A percentile compares a stretch with the other conserved stretches of the same genome.
Evolutionary conservation across 1,140 invertebrate species (phyloP).

Genomic region (Tetranychus urticae): DNA sequence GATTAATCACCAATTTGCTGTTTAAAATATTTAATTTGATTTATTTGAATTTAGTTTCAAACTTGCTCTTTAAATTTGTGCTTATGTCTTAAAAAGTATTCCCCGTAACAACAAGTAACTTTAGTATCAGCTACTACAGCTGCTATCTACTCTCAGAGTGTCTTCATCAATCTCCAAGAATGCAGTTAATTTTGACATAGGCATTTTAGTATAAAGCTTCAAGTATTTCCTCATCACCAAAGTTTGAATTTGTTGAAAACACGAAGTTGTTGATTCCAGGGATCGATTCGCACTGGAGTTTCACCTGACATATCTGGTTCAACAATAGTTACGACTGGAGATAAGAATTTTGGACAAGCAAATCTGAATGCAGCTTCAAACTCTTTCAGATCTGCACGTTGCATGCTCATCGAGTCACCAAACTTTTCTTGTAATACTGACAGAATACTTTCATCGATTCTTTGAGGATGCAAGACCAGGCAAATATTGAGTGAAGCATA

Average conservation of each 20-base stretch:
- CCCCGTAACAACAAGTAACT: conserved; percentile 87
- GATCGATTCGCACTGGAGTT: conserved; percentile 34
- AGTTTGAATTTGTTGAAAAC: conserved; percentile 62
- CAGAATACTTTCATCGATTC: conserved; percentile 91
- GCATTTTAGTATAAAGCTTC: conserved; percentile 89
- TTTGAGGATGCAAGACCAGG: conserved; percentile 87
- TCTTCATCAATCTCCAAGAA: conserved; percentile 51
- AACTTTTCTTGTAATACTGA: conserved; percentile 74
- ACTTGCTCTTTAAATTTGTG: conserved; percentile 71
- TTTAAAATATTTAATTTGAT: too few species aligned
- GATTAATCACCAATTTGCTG: too few species aligned
- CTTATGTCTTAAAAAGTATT: conserved; percentile 96
- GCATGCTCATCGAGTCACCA: conserved; percentile 93
- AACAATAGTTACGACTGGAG: conserved; percentile 43
- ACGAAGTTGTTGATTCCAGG: conserved; percentile 18
- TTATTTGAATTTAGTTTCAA: too few species aligned
- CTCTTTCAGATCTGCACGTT: conserved; percentile 54
- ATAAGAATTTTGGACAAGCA: conserved; percentile 84
- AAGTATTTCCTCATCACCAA: conserved; percentile 77
- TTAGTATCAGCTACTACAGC: conserved; percentile 92
- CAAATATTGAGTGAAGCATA: conserved; percentile 88
- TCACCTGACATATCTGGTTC: conserved; percentile 15
- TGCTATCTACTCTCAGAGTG: background rate
- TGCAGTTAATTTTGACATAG: conserved; percentile 70
- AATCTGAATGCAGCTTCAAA: conserved; percentile 77